Percentiles rank a stretch among this genome's conserved stretches.
phyloP scores from a whole-genome alignment of 2,888 invertebrate species.

The Pocota personata region DNA sequence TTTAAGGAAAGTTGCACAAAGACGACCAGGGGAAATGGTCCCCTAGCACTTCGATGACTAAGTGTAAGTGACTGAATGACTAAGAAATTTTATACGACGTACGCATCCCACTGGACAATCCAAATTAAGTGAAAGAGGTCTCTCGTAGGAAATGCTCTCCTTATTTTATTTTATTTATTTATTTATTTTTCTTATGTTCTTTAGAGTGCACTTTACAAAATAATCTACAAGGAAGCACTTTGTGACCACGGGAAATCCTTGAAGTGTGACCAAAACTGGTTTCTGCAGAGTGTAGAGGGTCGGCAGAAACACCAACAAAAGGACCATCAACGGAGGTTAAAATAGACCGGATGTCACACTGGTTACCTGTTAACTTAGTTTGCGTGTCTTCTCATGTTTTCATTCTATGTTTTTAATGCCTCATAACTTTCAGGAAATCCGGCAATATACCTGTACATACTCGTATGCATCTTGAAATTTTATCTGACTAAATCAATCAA shows the following conservation, averaged over 20 bases:
- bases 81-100: slow-evolving; percentile 38
- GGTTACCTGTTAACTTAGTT: slow-evolving; percentile 44
- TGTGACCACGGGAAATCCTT: slow-evolving; percentile 65
- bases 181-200: slow-evolving; percentile 6
- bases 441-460: too few species aligned
- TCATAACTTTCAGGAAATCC: not conserved
- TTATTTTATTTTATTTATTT: slow-evolving; percentile 1
- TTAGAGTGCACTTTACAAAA: slow-evolving; percentile 40
- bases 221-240: slow-evolving; percentile 58
- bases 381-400: slow-evolving; percentile 22
- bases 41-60: slow-evolving; percentile 53
- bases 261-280: slow-evolving; percentile 71
- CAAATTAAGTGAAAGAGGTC: not conserved
- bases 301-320: not conserved
- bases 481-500: slow-evolving; percentile 43
- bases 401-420: not conserved
- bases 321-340: slow-evolving; percentile 28
- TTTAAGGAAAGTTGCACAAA: slow-evolving; percentile 27
- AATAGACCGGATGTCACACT: slow-evolving; percentile 61
- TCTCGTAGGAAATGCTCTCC: slow-evolving; percentile 40
- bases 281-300: not conserved
- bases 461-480: not conserved
- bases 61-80: slow-evolving; percentile 57
- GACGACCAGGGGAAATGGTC: slow-evolving; percentile 17
- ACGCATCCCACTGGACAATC: slow-evolving; percentile 28